Base-by-base conservation (phyloP, 2,888 invertebrate species). In the Drosophila anomelani region DNA sequence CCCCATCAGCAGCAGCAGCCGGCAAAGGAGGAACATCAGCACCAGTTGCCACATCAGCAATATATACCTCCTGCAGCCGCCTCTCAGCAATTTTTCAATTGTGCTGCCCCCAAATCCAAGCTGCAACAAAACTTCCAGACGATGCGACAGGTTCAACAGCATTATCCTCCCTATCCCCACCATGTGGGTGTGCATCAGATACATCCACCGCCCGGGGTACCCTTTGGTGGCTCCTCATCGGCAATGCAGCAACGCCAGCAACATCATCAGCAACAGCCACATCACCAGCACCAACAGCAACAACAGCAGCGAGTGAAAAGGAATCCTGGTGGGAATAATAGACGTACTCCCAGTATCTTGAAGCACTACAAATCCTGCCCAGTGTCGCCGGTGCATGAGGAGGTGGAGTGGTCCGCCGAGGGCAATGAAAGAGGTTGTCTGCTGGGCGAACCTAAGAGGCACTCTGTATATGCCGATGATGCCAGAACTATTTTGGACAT, bases 331-430 rank as follows among this genome's bases (percentile, higher is more conserved):
- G 91, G 91, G 3, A 91, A 90, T 72, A 92, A 80, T 78, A 92
- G 92, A 44, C 91, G 91, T 43, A 92, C 90, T 20, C 90, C 91
- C 15, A 94, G 95, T 80, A 95, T 95, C 61, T 93, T 95, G 53
- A 95, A 95, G 78, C 94, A 95, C 80, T 95, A 96, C 77, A 96
- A 96, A 84, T 96, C 96, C 6, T 95, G 97, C 78, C 96, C 96
- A 0, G 96, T 96, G 0, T 96, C 96, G 0, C 97, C 97, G 0
- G 96, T 96, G 0, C 96, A 95, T 59, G 97, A 97, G 88, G 96
- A 96, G 88, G 94, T 95, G 41, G 95, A 95, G 89, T 95, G 95
- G 95, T 91, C 92, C 1, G 85, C 92, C 80, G 90, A 93, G 53
- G 78, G 83, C 12, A 72, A 68, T 60, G 91, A 91, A 38, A 85